Base-by-base conservation (phyloP, 2,888 invertebrate species). In the Tortricodes alternella region DNA sequence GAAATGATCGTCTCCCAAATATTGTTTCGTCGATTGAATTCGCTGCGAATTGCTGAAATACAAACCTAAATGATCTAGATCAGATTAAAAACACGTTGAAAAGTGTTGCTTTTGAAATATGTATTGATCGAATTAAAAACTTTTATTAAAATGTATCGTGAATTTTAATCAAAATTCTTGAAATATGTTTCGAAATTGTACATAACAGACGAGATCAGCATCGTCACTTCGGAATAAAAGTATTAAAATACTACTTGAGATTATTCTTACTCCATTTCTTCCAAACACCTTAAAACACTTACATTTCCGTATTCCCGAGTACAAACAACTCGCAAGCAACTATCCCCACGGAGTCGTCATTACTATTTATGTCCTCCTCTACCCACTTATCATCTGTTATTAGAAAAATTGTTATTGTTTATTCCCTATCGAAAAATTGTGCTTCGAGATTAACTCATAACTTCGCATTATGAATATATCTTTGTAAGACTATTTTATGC, bases 361-460 rank as follows among this genome's bases (percentile, higher is more conserved):
- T 37, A 13, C 19, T 21, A 32, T 32, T n/a, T 46, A 18, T 19
- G 5, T 21, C 21, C 8, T 11, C 4, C 21, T n/a, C 13, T 8
- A 2, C 23, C 23, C 18, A 19, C 18, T 24, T 18, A 13, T 48
- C 23, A 13, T 27, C 35, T 4, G 41, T 48, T 37, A 18, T 48
- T 24, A 37, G 41, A 41, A 41, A 41, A 41, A 24, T 9, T 41
- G 24, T 41, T 39, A 11, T 39, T 41, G 24, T 24, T 41, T 41
- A 41, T 41, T 41, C 16, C 3, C 24, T n/a, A 16, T 16, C 3
- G 1, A 24, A 41, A 23, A 9, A 16, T 24, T n/a, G 16, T 3
- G 21, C 5, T 7, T n/a, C 5, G 24, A 15, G 9, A 24, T 41
- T 23, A 23, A 24, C 24, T 9, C 24, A 9, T 41, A 15, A 41